Conservation (phyloP, 2,797 vertebrate genomes). For the Jordanella pulchra region DNA sequence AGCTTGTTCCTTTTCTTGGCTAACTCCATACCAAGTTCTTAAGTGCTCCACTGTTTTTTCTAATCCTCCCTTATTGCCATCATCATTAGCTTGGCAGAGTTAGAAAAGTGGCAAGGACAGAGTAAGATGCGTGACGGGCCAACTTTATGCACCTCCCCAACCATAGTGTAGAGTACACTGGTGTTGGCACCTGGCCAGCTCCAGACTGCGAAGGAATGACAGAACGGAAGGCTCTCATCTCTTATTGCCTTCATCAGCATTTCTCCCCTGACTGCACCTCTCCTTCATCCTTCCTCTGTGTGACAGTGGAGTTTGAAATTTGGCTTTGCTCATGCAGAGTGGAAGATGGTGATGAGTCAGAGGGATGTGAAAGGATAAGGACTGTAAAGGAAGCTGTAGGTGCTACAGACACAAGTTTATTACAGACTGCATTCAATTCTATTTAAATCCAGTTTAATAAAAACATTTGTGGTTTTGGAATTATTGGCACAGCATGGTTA, state of each 20-base stretch:
- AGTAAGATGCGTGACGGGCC: constrained; percentile 61
- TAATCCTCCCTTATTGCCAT: constrained; percentile 43
- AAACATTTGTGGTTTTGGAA: background rate
- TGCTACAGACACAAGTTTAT: constrained; percentile 11
- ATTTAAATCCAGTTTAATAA: background rate
- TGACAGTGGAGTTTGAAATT: constrained; percentile 60
- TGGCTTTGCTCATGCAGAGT: constrained; percentile 45
- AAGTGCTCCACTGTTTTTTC: constrained; percentile 30
- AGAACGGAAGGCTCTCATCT: constrained; percentile 21
- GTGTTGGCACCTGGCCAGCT: constrained; percentile 65
- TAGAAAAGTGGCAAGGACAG: constrained; percentile 63
- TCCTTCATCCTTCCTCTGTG: constrained; percentile 42
- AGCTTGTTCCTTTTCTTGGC: background rate
- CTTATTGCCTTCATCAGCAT: constrained; percentile 60
- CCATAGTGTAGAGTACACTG: constrained; percentile 60
- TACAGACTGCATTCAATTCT: background rate
- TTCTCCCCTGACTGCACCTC: constrained; percentile 30
- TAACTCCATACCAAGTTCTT: background rate
- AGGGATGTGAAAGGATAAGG: background rate
- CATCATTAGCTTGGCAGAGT: constrained; percentile 59
- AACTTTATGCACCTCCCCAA: constrained; percentile 51
- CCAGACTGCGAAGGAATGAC: constrained; percentile 19
- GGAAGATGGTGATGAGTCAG: background rate
- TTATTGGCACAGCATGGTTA: background rate
- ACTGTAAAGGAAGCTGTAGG: constrained; percentile 7